Evolutionary conservation across 2,113 vertebrate species (phyloP), one percentile per base, ranked within the genome.

Genomic region (Vireo altiloquus): DNA sequence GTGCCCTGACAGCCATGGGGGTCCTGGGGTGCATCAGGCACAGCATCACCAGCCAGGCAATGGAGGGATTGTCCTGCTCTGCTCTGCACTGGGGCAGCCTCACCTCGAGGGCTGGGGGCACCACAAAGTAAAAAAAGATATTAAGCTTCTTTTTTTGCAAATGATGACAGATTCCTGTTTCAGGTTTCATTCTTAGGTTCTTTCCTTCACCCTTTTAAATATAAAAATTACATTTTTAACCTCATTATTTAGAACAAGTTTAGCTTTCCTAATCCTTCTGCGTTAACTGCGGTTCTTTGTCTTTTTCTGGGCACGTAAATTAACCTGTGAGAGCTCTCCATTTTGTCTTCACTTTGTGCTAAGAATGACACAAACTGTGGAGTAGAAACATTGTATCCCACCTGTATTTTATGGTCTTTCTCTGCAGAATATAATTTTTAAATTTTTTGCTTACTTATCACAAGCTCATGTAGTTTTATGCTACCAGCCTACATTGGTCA

Each of bases 61-160:
- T 25, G 20, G 13, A 50, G 16, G 25, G 6, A 35, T 35, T 84
- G 50, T 24, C 15, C 20, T 0, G 0, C n/a, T 39, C 23, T 65
- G 12, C 49, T 57, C 35, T 49, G 24, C 24, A 1, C 30, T 42
- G 35, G 16, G 13, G 16, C 3, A 0, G 20, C 20, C 30, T 42
- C 35, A 25, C 13, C 16, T 66, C 1, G 0, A 57, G 35, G 7
- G 0, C 21, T 50, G 8, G 0, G 31, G 27, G 31, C 3, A 2
- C 4, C 18, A 44, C 27, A 44, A 31, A 3, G 31, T 9, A 10
- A 44, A 27, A 33, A 39, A 46, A n/a, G 11, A 22, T 3, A 25
- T 25, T 16, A 37, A 21, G 8, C 3, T 27, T 37, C 27, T 13
- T 52, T 37, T 27, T 37, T 24, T 46, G 10, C 15, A 25, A 52